Conservation (phyloP, 1,140 invertebrate genomes). For the Brachionus rubens region DNA sequence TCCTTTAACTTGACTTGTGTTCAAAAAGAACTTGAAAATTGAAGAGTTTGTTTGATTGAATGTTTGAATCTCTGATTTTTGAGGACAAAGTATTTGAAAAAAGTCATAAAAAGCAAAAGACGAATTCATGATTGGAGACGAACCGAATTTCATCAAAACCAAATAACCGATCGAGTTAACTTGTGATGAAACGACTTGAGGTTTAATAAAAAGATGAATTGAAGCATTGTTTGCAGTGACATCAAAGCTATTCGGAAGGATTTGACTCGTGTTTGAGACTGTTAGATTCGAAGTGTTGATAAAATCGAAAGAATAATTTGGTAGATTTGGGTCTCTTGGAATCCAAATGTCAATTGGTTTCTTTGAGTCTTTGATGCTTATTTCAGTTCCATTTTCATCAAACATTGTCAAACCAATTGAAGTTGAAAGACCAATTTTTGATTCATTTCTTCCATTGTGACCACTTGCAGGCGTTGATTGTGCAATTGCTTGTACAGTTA, state of each 20-base stretch:
- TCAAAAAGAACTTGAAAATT: background rate
- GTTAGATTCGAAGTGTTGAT: background rate
- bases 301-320: background rate
- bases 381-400: background rate
- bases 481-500: background rate
- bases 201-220: slow-evolving; percentile 19
- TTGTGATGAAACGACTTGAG: background rate
- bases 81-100: slow-evolving; percentile 9
- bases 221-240: slow-evolving; percentile 26
- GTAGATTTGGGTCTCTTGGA: slow-evolving; percentile 13
- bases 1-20: slow-evolving; percentile 8
- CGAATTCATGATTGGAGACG: background rate
- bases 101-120: background rate
- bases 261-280: background rate
- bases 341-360: slow-evolving; percentile 28
- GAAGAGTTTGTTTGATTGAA: background rate
- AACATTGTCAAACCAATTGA: slow-evolving; percentile 30
- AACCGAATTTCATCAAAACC: background rate
- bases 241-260: background rate
- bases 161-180: background rate
- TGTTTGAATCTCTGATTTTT: background rate
- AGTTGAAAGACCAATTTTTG: slow-evolving; percentile 27
- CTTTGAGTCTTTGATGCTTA: slow-evolving; percentile 2
- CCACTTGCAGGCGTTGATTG: slow-evolving; percentile 1
- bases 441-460: slow-evolving; percentile 20